These are phyloP conservation scores for Phaonia tiefii DNA, from an alignment of 2,888 invertebrate species.

Conservation along the genomic window DNA sequence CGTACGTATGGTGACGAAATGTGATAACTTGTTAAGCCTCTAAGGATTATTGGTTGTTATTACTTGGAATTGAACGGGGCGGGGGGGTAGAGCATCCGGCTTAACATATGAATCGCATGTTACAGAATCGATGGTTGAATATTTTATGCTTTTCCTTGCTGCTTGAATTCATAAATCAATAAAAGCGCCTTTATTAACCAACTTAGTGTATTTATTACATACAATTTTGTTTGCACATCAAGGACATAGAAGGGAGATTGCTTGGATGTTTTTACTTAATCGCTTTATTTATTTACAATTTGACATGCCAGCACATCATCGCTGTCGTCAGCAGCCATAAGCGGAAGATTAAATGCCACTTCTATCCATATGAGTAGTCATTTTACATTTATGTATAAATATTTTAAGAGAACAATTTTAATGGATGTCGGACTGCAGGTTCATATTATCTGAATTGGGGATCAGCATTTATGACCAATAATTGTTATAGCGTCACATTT, in stretches of 20 bases:
- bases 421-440: no score
- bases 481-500: no score
- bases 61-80: background rate
- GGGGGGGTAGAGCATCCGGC: background rate
- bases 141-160: slow-evolving; percentile 13
- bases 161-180: slow-evolving; percentile 40
- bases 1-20: slow-evolving; percentile 10
- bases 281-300: slow-evolving; percentile 9
- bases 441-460: no score
- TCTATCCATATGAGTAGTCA: no score
- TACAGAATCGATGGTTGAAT: background rate
- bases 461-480: no score
- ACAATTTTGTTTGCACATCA: background rate
- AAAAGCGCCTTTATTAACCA: slow-evolving; percentile 28
- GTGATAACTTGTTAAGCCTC: slow-evolving; percentile 33
- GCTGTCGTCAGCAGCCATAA: no score
- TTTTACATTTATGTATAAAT: no score
- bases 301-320: background rate
- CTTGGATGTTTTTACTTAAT: background rate
- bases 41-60: slow-evolving; percentile 28
- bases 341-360: no score
- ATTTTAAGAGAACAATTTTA: no score
- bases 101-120: background rate
- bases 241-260: no score
- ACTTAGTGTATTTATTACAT: slow-evolving; percentile 3